Conservation (phyloP, 2,113 vertebrate species). For the Neopipo cinnamomea region DNA sequence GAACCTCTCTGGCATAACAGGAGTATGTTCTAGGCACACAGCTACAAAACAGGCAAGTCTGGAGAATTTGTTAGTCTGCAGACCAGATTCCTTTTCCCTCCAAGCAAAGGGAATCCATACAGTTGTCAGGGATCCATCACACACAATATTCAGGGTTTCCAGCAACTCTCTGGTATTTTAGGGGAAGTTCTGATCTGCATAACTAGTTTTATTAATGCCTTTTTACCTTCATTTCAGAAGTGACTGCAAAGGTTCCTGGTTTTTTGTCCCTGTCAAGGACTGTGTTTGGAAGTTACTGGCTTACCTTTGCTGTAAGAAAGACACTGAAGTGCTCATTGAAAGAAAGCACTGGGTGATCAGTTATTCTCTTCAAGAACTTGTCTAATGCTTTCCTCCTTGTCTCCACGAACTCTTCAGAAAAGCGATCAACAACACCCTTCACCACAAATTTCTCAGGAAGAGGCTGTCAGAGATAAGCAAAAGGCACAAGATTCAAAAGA, state of each 20-base stretch:
- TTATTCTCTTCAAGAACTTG: constrained; percentile 94
- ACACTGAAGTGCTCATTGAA: constrained; percentile 92
- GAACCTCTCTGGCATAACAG: background rate
- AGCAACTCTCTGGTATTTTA: background rate
- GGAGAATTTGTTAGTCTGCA: background rate
- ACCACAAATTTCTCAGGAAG: constrained; percentile 98
- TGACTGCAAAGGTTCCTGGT: background rate
- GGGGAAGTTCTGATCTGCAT: background rate
- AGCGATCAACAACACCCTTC: constrained; percentile 97
- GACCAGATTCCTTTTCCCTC: background rate
- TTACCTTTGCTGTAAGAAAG: constrained; percentile 94
- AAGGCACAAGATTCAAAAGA: background rate
- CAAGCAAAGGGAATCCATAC: background rate
- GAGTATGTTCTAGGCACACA: background rate
- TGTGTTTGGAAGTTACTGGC: background rate
- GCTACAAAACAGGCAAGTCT: background rate
- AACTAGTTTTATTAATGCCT: background rate
- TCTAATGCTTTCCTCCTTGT: constrained; percentile 94
- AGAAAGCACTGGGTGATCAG: constrained; percentile 95
- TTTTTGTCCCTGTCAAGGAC: background rate
- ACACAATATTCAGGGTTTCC: background rate
- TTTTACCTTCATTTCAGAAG: background rate
- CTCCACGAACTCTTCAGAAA: constrained; percentile 98
- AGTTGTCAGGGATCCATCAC: background rate
- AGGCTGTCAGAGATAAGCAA: constrained; percentile 75